Base-by-base conservation (phyloP, 2,888 invertebrate genomes). In the Crematogaster levior region DNA sequence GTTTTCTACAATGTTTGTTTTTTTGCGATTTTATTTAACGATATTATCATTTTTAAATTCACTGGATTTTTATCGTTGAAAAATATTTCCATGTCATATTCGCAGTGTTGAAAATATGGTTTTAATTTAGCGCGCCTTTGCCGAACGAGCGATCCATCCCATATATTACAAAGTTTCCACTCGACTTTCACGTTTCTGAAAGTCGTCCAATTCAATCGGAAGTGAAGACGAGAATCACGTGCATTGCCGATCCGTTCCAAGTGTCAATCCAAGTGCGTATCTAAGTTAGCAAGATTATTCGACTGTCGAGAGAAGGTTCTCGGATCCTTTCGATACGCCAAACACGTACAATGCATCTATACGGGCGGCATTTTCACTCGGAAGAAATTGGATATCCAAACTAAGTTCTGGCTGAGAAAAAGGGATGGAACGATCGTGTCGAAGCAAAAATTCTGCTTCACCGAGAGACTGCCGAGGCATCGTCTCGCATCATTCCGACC, bases 401-500 rank as follows among this genome's bases (percentile, higher is more conserved):
- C 15, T 21, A 51, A 15, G 5, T 56, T 66, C 68, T 27, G 30
- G 24, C 24, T 9, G 34, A n/a, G 21, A 21, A 40, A 18, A 68
- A 37, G 43, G 21, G 27, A 15, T 7, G 9, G 1, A 40, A 27
- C 34, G 37, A 18, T 56, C 51, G 53, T 21, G 66, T 30, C 30
- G 30, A 43, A 68, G 53, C 65, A 48, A 6, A 75, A 65, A 51
- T 48, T 77, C 53, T 15, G 43, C 21, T 68, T 27, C 56, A 46
- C 58, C 12, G 63, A 61, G 53, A 43, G 40, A 27, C 60, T n/a
- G 40, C 40, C 74, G 43, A 15, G 48, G 37, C 53, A 73, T 6
- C 60, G 60, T 72, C 24, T 72, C 60, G 60, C 80, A 21, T 40
- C 37, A 51, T 12, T 43, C 40, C 81, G 81, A 81, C 73, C 73